phyloP scores from a whole-genome alignment of 2,113 vertebrate species.

The Saccopteryx bilineata region DNA sequence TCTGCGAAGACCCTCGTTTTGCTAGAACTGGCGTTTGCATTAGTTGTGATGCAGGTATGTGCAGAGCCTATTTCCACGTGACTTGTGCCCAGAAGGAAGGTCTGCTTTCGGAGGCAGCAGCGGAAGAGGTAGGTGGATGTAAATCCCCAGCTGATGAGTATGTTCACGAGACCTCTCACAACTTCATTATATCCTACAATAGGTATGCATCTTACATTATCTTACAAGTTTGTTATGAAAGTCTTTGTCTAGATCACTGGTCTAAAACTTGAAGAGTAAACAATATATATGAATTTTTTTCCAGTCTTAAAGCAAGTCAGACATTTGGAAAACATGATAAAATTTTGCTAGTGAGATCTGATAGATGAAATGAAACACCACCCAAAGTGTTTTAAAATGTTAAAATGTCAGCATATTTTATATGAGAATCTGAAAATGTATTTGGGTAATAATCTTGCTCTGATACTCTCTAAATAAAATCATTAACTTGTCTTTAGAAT shows the following conservation, averaged over 20 bases:
- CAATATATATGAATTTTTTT: neutral
- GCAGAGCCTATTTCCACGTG: conserved; percentile 98
- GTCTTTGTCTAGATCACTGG: neutral
- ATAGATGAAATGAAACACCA: conserved; percentile 13
- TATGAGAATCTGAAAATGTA: neutral
- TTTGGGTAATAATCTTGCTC: neutral
- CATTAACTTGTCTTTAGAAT: neutral
- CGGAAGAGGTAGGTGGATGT: conserved; percentile 94
- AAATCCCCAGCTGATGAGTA: neutral
- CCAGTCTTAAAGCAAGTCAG: neutral
- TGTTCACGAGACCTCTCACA: neutral
- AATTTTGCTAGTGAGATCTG: conserved; percentile 26
- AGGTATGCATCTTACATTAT: neutral
- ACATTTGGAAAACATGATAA: neutral
- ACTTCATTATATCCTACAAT: neutral
- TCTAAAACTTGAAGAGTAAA: conserved; percentile 43
- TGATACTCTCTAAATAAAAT: conserved; percentile 37
- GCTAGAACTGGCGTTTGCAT: conserved; percentile 98
- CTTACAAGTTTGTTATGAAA: conserved; percentile 27
- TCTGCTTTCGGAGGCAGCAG: conserved; percentile 97
- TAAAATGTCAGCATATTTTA: neutral
- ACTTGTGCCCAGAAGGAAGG: conserved; percentile 99
- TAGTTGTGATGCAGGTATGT: conserved; percentile 99
- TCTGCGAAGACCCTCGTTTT: conserved; percentile 98
- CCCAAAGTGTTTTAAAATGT: neutral